Evolutionary conservation across 1,140 invertebrate species (phyloP).

Genomic region (Drosophila mauritiana): DNA sequence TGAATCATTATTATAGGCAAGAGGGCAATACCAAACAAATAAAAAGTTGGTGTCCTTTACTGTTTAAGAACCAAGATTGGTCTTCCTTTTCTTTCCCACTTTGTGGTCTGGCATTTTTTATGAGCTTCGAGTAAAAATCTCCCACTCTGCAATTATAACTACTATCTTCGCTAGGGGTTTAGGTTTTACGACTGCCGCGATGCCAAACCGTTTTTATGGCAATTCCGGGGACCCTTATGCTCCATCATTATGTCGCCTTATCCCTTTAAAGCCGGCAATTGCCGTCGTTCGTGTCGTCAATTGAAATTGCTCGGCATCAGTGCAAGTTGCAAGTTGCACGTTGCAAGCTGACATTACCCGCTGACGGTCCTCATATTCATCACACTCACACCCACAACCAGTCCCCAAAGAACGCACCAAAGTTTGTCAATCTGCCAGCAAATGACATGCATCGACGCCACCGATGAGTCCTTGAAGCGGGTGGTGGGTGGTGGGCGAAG

Average conservation of each 20-base stretch:
- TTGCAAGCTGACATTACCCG: constrained; percentile 74
- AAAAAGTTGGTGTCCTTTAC: neutral
- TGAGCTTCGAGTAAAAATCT: constrained; percentile 34
- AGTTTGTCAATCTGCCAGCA: constrained; percentile 77
- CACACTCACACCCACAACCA: constrained; percentile 14
- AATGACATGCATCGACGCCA: constrained; percentile 71
- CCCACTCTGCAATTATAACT: constrained; percentile 47
- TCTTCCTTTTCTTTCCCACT: neutral
- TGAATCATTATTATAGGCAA: too few relatives aligned
- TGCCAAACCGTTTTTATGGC: constrained; percentile 48
- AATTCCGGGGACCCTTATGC: constrained; percentile 33
- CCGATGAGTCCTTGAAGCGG: constrained; percentile 28
- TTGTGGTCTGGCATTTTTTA: constrained; percentile 37
- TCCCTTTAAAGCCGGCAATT: constrained; percentile 65
- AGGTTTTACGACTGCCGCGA: constrained; percentile 33
- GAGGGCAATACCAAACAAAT: too few relatives aligned
- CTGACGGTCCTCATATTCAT: constrained; percentile 69
- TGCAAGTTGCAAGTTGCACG: constrained; percentile 75
- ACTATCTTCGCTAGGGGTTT: constrained; percentile 25
- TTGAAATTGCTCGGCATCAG: constrained; percentile 78
- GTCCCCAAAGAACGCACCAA: constrained; percentile 31
- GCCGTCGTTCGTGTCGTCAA: constrained; percentile 74
- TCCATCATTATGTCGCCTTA: constrained; percentile 49
- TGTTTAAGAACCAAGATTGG: too few relatives aligned
- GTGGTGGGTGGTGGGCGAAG: constrained; percentile 6